Evolutionary conservation across 2,888 invertebrate genomes (phyloP), one percentile per base, ranked within the genome.

Genomic region (Drosophila meridiana): DNA sequence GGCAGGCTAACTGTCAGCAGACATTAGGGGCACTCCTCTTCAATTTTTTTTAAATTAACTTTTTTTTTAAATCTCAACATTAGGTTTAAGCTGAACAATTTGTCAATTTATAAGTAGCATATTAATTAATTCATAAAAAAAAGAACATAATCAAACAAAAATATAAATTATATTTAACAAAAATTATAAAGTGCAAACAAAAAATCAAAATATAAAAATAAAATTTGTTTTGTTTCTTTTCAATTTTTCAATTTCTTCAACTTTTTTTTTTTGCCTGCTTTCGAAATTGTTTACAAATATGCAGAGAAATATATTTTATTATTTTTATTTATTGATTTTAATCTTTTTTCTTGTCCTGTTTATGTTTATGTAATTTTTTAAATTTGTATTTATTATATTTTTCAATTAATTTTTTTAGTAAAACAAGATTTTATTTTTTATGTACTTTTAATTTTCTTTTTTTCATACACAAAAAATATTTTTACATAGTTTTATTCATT

Each of bases 21-120:
- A 14, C 38, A n/a, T 7, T 67, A 34, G 40, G 40, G 11, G 14
- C n/a, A 40, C 40, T 26, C 13, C 52, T 2, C 8, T 20, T 28
- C 26, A 30, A 8, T 30, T 56, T 40, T 26, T 36, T 48, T n/a
- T 36, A 2, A 11, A 28, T 36, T 8, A 11, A 20, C 20, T 64
- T 42, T 40, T 28, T 34, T 40, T 38, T 47, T n/a, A 9, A 59
- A 43, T 70, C 55, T 43, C 55, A 50, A 59, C 43, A 8, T 4
- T 71, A 70, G 32, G 32, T 4, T 60, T 70, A 60, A 53, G 70
- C 32, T 13, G 20, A 26, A 3, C 11, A n/a, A n/a, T 28, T 48
- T 59, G n/a, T 69, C 69, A 52, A 69, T 58, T 52, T 38, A 43
- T 45, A 42, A 48, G 32, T 53, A 55, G 13, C 40, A 9, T 64